Base-by-base conservation (phyloP, 2,113 vertebrate species). In the Merops nubicus region DNA sequence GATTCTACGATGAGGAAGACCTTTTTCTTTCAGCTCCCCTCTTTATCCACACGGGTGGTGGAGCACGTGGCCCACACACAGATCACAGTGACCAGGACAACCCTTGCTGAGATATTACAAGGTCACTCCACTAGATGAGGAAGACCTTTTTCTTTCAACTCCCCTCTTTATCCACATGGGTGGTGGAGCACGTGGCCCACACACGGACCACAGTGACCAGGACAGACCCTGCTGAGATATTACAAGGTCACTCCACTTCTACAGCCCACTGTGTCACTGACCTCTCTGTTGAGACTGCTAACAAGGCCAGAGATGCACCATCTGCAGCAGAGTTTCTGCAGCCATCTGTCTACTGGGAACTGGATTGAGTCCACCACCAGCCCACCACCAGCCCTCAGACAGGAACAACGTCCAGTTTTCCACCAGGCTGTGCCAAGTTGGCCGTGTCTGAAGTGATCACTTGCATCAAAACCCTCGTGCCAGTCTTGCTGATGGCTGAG, bases 271-370 rank as follows among this genome's bases (percentile, higher is more conserved):
- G 89, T 85, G 88, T 95, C 92, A 93, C 88, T 85, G 91, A 95
- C 92, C 88, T 79, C 93, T 93, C 88, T 87, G 82, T 70, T 2
- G 5, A 93, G 73, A 36, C 79, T 89, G 91, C 56, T 88, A 96
- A 93, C 86, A 86, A 93, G 56, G 89, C 83, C 86, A 95, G 92
- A 34, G 86, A 89, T 60, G 80, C 76, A 92, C 92, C 95, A 94
- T 94, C 93, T 95, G 96, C 89, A 95, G 91, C 73, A 72, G 83
- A 70, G 65, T 36, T 96, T 92, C 57, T 57, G 69, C 77, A 92
- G 89, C 95, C 96, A 95, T 96, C 95, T 94, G 93, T 91, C 86
- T 91, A 8, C 79, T 92, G 91, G 96, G 86, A 94, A 92, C 91
- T 95, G 93, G 93, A 96, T 42, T 8, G 86, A 87, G 79, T 68